A percentile compares a stretch with the other conserved stretches of the same genome.
Conservation (phyloP, 2,797 vertebrate species). For the Selene dorsalis region DNA sequence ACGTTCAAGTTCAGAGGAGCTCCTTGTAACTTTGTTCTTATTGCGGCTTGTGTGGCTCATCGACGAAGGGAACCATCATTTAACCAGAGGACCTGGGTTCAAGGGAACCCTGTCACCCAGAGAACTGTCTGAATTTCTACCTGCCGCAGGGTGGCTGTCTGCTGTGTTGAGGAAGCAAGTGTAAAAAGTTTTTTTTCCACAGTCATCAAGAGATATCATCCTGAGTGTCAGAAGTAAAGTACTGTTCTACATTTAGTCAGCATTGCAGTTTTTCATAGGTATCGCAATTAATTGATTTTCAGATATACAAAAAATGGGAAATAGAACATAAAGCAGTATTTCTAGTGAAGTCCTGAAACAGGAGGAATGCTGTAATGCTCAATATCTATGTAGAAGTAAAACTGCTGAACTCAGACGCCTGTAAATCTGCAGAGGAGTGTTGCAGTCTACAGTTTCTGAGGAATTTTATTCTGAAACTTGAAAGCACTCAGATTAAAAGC, state of each 20-base stretch:
- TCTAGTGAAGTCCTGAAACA: neutral
- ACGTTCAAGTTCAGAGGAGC: slow-evolving; percentile 40
- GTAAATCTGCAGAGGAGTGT: slow-evolving; percentile 14
- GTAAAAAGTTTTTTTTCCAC: neutral
- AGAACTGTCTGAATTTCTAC: slow-evolving; percentile 11
- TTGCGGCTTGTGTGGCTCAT: slow-evolving; percentile 6
- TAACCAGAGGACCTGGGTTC: neutral
- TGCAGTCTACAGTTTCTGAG: slow-evolving; percentile 52
- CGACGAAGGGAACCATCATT: slow-evolving; percentile 27
- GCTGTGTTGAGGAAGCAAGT: neutral
- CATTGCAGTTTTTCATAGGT: slow-evolving; percentile 1
- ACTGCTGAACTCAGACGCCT: slow-evolving; percentile 13
- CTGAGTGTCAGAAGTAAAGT: neutral
- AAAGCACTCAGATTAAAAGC: slow-evolving; percentile 75
- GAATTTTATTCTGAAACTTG: slow-evolving; percentile 58
- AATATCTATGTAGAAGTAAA: neutral
- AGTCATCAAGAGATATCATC: neutral
- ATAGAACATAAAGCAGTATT: neutral
- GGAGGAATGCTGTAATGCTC: neutral
- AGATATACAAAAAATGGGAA: neutral
- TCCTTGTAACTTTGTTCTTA: slow-evolving; percentile 27
- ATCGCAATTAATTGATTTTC: slow-evolving; percentile 19
- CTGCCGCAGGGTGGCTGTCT: neutral
- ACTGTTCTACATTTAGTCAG: neutral
- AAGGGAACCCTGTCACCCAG: slow-evolving; percentile 10